Evolutionary conservation across 2,888 invertebrate genomes (phyloP).

Genomic region (Lepidochrysops patricia): DNA sequence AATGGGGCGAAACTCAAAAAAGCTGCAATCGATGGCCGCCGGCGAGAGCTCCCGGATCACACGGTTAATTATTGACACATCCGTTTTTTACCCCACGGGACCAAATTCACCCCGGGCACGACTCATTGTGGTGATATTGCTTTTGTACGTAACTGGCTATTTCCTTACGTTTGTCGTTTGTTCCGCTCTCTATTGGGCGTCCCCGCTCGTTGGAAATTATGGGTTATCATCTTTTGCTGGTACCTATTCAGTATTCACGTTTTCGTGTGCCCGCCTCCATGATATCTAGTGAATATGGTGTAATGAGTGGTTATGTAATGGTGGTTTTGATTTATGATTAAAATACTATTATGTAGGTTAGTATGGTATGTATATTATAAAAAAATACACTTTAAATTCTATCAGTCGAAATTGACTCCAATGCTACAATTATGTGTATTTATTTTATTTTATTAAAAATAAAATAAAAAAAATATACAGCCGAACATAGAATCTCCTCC

Average conservation of each 20-base stretch:
- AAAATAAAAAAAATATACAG: too few species aligned
- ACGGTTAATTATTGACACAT: slow-evolving; percentile 73
- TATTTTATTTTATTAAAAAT: too few species aligned
- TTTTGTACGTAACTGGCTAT: slow-evolving; percentile 53
- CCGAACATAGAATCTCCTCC: too few species aligned
- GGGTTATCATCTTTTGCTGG: slow-evolving; percentile 38
- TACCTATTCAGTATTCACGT: background rate
- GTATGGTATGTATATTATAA: too few species aligned
- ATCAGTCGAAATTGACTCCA: too few species aligned
- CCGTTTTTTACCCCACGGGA: slow-evolving; percentile 52
- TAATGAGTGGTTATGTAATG: background rate
- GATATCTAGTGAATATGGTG: background rate
- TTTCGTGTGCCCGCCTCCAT: background rate
- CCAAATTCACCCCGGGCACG: slow-evolving; percentile 42
- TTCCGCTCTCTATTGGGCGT: slow-evolving; percentile 27
- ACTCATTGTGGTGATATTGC: slow-evolving; percentile 51
- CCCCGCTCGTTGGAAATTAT: slow-evolving; percentile 45
- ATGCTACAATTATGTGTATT: too few species aligned
- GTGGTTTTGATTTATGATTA: too few species aligned
- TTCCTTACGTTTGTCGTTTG: slow-evolving; percentile 61
- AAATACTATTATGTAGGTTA: too few species aligned
- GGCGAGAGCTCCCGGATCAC: slow-evolving; percentile 58
- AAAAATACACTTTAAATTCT: too few species aligned
- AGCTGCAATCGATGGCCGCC: slow-evolving; percentile 57
- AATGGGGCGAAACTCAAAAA: slow-evolving; percentile 50